Evolutionary conservation across 2,888 invertebrate genomes (phyloP).

Genomic region (Adela reaumurella): DNA sequence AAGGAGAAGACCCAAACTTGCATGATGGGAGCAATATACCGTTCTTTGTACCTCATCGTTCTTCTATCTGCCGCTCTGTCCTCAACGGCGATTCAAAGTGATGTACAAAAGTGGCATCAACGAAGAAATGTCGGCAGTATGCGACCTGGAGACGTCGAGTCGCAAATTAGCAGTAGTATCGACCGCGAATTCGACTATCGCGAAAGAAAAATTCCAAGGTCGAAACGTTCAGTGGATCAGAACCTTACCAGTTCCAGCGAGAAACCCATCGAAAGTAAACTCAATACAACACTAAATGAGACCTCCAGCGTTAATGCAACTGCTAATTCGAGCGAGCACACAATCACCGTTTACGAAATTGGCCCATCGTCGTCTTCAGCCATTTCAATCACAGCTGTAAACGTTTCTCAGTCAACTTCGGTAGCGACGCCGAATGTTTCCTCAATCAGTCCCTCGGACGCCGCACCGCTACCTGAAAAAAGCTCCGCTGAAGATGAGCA

Average conservation of each 20-base stretch:
- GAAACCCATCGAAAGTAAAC: constrained; percentile 7
- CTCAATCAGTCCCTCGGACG: constrained; percentile 63
- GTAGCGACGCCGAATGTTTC: constrained; percentile 27
- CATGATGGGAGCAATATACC: too few relatives aligned
- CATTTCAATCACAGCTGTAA: constrained; percentile 28
- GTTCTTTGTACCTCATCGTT: too few relatives aligned
- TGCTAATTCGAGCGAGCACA: constrained; percentile 22
- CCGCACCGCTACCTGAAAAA: constrained; percentile 79
- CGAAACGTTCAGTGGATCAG: constrained; percentile 24
- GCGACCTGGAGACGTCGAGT: background rate
- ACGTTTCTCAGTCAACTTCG: constrained; percentile 23
- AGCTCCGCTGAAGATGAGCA: constrained; percentile 94
- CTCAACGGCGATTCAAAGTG: background rate
- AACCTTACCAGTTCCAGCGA: constrained; percentile 21
- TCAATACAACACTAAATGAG: background rate
- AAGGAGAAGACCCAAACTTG: too few relatives aligned
- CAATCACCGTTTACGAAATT: constrained; percentile 29
- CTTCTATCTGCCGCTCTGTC: too few relatives aligned
- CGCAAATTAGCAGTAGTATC: background rate
- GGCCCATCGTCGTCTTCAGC: constrained; percentile 31
- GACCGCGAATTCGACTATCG: background rate
- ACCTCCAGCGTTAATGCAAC: background rate
- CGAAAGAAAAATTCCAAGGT: constrained; percentile 21
- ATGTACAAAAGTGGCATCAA: background rate
- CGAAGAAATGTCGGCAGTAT: background rate